Evolutionary conservation across 64 coral and sea anemone genomes (phyloP).

Genomic region (Anthopleura sola): DNA sequence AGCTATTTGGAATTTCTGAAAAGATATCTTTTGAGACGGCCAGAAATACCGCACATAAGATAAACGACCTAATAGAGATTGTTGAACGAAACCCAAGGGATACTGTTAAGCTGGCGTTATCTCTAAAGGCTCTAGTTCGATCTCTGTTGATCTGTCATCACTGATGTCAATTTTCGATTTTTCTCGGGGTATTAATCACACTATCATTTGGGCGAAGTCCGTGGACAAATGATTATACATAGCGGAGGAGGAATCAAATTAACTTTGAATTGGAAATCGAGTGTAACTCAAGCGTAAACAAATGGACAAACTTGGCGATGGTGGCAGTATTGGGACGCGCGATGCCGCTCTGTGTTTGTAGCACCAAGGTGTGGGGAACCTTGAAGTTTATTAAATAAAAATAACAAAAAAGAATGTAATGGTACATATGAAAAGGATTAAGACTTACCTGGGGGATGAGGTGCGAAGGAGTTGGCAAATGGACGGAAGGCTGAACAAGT

Average conservation of each 20-base stretch:
- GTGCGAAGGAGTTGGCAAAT: slow-evolving; percentile 54
- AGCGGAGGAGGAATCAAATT: slow-evolving; percentile 25
- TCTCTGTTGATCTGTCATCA: slow-evolving; percentile 30
- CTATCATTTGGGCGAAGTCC: slow-evolving; percentile 23
- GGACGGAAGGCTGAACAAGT: slow-evolving; percentile 89
- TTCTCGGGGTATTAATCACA: slow-evolving; percentile 31
- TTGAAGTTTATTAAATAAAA: slow-evolving; percentile 80
- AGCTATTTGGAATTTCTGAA: slow-evolving; percentile 11
- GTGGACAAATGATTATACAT: slow-evolving; percentile 17
- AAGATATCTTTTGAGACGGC: slow-evolving; percentile 14
- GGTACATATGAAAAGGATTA: background rate
- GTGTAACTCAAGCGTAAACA: slow-evolving; percentile 34
- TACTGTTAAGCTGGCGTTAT: slow-evolving; percentile 29
- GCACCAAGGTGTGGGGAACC: slow-evolving; percentile 1
- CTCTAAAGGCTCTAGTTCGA: background rate
- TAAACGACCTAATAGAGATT: slow-evolving; percentile 9
- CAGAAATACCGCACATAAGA: slow-evolving; percentile 10
- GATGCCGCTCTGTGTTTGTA: slow-evolving; percentile 26
- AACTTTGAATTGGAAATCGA: slow-evolving; percentile 30
- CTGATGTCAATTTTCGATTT: slow-evolving; percentile 26
- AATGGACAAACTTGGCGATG: slow-evolving; percentile 18
- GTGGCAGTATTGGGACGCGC: background rate
- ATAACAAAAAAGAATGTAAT: slow-evolving; percentile 35
- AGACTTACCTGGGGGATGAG: slow-evolving; percentile 67
- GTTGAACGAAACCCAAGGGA: slow-evolving; percentile 15